These are phyloP conservation scores for Drosophila seclusa DNA, from an alignment of 2,888 invertebrate genomes.

Conservation along the genomic window DNA sequence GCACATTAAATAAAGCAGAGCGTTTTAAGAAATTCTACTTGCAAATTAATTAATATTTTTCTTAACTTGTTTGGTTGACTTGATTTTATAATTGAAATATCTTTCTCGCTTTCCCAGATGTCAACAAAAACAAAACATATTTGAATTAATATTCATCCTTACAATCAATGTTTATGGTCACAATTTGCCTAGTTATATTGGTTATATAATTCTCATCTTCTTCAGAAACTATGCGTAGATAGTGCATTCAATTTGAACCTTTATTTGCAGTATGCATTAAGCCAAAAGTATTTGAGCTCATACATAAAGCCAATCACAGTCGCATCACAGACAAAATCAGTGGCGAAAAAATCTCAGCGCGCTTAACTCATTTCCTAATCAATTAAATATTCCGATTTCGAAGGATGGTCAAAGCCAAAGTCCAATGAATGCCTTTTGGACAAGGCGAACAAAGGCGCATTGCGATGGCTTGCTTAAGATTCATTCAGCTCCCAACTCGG, in stretches of 20 bases:
- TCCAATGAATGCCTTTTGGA: constrained; percentile 46
- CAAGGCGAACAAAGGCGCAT: constrained; percentile 20
- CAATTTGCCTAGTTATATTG: background rate
- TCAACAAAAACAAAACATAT: background rate
- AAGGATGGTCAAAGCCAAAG: constrained; percentile 27
- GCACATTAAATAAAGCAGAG: background rate
- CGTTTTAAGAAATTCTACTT: background rate
- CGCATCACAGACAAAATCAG: constrained; percentile 28
- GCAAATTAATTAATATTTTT: background rate
- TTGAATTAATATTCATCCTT: background rate
- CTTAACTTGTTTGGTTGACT: background rate
- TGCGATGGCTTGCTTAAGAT: constrained; percentile 46
- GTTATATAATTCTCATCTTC: too few species aligned
- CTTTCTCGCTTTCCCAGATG: background rate
- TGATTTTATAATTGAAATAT: background rate
- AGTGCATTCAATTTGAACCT: background rate
- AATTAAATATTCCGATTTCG: constrained; percentile 76
- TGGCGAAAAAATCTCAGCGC: constrained; percentile 41
- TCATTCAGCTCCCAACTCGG: constrained; percentile 32
- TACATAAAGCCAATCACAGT: constrained; percentile 12
- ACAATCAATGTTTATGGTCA: background rate
- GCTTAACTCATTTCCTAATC: constrained; percentile 74
- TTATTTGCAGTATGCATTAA: background rate
- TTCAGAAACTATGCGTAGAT: background rate
- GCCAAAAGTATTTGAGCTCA: background rate